phyloP scores from a whole-genome alignment of 1,140 invertebrate genomes.

The Caenorhabditis remanei region DNA sequence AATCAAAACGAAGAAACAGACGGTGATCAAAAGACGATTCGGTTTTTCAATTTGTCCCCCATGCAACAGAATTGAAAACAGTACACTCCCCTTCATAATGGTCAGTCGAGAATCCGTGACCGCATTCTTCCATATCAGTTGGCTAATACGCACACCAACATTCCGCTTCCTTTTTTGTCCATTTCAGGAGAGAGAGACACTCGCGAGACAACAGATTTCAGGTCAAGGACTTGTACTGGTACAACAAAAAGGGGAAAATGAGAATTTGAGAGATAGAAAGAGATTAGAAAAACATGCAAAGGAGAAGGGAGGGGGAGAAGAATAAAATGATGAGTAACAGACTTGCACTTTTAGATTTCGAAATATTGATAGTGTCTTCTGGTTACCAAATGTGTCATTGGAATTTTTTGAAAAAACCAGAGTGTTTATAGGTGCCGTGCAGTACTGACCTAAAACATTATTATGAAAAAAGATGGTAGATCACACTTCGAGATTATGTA shows the following conservation, averaged over 20 bases:
- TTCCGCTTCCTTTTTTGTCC: not conserved
- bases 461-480: too few relatives aligned
- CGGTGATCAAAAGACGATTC: too few relatives aligned
- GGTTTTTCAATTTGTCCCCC: too few relatives aligned
- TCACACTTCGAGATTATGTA: too few relatives aligned
- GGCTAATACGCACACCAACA: slow-evolving; percentile 30
- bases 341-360: slow-evolving; percentile 22
- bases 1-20: too few relatives aligned
- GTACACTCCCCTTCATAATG: too few relatives aligned
- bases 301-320: not conserved
- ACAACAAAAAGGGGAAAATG: not conserved
- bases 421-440: too few relatives aligned
- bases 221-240: slow-evolving; percentile 52
- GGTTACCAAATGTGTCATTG: too few relatives aligned
- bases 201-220: slow-evolving; percentile 6
- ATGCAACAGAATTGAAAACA: too few relatives aligned
- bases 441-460: too few relatives aligned
- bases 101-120: slow-evolving; percentile 5
- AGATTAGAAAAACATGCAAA: not conserved
- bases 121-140: slow-evolving; percentile 55
- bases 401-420: too few relatives aligned
- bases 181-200: not conserved
- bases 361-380: not conserved
- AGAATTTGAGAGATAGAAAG: not conserved
- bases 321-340: too few relatives aligned